phyloP scores from a whole-genome alignment of 64 coral and sea anemone genomes.

The Dendronephthya gigantea region DNA sequence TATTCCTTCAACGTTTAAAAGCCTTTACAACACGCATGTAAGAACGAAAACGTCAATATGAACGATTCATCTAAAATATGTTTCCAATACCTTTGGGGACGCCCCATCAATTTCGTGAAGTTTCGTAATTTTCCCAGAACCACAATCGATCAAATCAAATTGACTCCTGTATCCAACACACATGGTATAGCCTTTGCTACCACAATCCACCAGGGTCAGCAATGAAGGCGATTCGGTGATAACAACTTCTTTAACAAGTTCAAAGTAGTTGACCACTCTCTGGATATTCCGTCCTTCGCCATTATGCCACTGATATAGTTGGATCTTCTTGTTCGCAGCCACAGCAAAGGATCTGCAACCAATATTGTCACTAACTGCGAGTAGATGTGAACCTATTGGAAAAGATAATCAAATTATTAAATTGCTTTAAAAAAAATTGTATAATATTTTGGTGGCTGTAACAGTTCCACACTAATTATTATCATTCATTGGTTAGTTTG shows the following conservation, averaged over 20 bases:
- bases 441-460: too few relatives aligned
- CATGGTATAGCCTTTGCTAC: conserved; percentile 29
- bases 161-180: conserved; percentile 71
- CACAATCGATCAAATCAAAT: conserved; percentile 57
- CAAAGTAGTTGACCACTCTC: neutral
- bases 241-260: conserved; percentile 54
- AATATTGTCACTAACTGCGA: neutral
- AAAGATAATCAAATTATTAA: neutral
- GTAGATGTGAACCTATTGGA: neutral
- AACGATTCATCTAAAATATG: neutral
- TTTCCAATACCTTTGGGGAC: neutral
- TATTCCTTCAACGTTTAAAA: too few relatives aligned
- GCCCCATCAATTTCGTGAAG: conserved; percentile 48
- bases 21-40: too few relatives aligned
- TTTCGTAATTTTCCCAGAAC: conserved; percentile 50
- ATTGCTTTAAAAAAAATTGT: too few relatives aligned
- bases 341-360: conserved; percentile 47
- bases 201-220: conserved; percentile 54
- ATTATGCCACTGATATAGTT: conserved; percentile 57
- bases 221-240: conserved; percentile 45
- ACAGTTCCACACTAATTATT: too few relatives aligned
- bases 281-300: neutral
- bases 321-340: conserved; percentile 54
- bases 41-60: too few relatives aligned
- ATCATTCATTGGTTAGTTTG: too few relatives aligned